A percentile compares a stretch with the other conserved stretches of the same genome.
Evolutionary conservation across 1,140 invertebrate species (phyloP).

Genomic region (Thaumatotibia leucotreta): DNA sequence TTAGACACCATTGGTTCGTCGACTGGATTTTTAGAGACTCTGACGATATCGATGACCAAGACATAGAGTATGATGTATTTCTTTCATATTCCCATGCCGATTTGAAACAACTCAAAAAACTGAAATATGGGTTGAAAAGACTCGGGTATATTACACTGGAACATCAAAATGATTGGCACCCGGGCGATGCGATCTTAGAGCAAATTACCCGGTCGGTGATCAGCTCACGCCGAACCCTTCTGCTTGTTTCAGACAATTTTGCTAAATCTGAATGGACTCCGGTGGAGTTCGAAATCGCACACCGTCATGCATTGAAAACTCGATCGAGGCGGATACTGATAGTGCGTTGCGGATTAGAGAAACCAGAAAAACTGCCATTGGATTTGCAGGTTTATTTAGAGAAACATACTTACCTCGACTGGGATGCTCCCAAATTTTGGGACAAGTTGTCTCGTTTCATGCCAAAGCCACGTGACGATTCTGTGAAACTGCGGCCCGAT

Average conservation of each 20-base stretch:
- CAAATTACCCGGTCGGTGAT: conserved; percentile 87
- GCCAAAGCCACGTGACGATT: conserved; percentile 30
- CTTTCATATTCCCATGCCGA: conserved; percentile 90
- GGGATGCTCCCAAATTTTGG: conserved; percentile 92
- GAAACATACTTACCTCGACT: conserved; percentile 91
- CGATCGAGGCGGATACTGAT: conserved; percentile 83
- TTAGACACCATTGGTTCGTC: neutral
- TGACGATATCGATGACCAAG: neutral
- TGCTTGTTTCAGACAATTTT: conserved; percentile 88
- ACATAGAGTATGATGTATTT: conserved; percentile 84
- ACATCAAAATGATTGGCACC: conserved; percentile 86
- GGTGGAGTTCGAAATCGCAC: conserved; percentile 88
- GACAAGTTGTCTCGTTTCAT: conserved; percentile 86
- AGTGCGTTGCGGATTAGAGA: conserved; percentile 79
- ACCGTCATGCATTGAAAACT: conserved; percentile 84
- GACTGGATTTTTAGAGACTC: neutral
- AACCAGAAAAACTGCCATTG: conserved; percentile 81
- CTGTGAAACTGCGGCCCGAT: neutral
- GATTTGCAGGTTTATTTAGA: conserved; percentile 86
- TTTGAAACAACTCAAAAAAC: conserved; percentile 75
- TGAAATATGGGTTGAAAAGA: conserved; percentile 78
- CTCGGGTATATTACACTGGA: conserved; percentile 74
- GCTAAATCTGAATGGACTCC: conserved; percentile 88
- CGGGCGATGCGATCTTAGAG: conserved; percentile 83
- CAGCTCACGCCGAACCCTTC: conserved; percentile 85